Percentiles rank a stretch among this genome's conserved stretches.
Conservation (phyloP, 2,888 invertebrate species). For the Incurvaria masculella region DNA sequence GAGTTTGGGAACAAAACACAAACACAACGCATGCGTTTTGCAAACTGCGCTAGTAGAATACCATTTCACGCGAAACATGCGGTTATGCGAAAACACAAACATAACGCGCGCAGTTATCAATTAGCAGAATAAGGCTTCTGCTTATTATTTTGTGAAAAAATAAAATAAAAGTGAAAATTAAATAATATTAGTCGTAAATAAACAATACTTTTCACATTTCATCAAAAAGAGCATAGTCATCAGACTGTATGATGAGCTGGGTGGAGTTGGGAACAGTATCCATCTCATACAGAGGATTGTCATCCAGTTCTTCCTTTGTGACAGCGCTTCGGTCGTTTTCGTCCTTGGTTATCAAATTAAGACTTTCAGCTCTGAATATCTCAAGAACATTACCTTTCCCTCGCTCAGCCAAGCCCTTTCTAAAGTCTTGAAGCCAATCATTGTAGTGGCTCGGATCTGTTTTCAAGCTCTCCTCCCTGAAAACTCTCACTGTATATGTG, state of each 20-base stretch:
- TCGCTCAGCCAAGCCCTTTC: conserved; percentile 25
- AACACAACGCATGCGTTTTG: too few species aligned
- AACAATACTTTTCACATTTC: conserved; percentile 27
- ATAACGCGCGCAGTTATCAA: too few species aligned
- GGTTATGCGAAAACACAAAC: too few species aligned
- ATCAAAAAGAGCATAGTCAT: conserved; percentile 45
- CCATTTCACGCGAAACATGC: too few species aligned
- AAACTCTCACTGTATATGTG: conserved; percentile 31
- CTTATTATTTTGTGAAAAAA: too few species aligned
- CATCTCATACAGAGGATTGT: conserved; percentile 43
- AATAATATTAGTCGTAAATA: background rate
- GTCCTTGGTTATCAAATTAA: conserved; percentile 33
- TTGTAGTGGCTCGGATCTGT: conserved; percentile 36
- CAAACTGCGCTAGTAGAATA: too few species aligned
- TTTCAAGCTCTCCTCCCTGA: conserved; percentile 36
- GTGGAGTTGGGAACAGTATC: conserved; percentile 37
- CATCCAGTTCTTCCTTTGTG: conserved; percentile 25
- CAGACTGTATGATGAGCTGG: conserved; percentile 32
- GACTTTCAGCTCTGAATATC: conserved; percentile 28
- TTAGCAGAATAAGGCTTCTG: too few species aligned
- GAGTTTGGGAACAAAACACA: too few species aligned
- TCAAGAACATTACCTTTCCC: conserved; percentile 29
- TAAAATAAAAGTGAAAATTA: background rate
- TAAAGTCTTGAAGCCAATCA: conserved; percentile 38
- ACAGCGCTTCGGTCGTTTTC: conserved; percentile 37